These are phyloP conservation scores for Tethea ocularis DNA, from an alignment of 2,888 invertebrate species.

Conservation along the genomic window DNA sequence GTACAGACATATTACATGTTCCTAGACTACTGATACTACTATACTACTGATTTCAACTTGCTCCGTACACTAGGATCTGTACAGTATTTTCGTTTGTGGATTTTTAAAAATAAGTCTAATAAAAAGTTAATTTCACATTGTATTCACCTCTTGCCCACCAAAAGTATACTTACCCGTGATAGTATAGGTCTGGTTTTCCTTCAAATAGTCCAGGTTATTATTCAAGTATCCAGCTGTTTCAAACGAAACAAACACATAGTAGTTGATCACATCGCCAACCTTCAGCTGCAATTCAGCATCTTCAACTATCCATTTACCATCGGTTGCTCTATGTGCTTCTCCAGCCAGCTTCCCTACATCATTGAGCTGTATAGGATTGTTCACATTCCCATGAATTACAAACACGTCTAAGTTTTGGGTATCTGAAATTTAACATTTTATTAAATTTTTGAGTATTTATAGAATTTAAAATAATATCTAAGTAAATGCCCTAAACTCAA, in stretches of 20 bases:
- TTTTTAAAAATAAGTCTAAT: not conserved
- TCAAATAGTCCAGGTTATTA: slow-evolving; percentile 36
- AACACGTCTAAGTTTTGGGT: slow-evolving; percentile 79
- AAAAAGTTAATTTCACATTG: too few species aligned
- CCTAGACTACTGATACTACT: too few species aligned
- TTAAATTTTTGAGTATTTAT: too few species aligned
- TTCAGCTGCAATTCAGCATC: slow-evolving; percentile 69
- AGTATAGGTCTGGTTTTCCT: slow-evolving; percentile 62
- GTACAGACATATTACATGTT: too few species aligned
- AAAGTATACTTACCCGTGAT: slow-evolving; percentile 59
- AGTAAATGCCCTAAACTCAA: too few species aligned
- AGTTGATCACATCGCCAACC: slow-evolving; percentile 82
- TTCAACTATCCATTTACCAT: slow-evolving; percentile 81
- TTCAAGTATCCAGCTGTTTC: slow-evolving; percentile 64
- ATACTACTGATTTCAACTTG: too few species aligned
- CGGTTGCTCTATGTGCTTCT: slow-evolving; percentile 64
- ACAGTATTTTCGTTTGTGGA: too few species aligned
- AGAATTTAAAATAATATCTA: too few species aligned
- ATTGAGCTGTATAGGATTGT: slow-evolving; percentile 71
- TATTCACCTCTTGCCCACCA: too few species aligned
- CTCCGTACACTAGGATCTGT: too few species aligned
- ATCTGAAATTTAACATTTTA: slow-evolving; percentile 57
- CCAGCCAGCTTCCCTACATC: slow-evolving; percentile 81
- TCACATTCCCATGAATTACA: slow-evolving; percentile 86
- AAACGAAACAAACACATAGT: slow-evolving; percentile 85